Evolutionary conservation across 2,113 vertebrate species (phyloP).

Genomic region (Prolemur simus): DNA sequence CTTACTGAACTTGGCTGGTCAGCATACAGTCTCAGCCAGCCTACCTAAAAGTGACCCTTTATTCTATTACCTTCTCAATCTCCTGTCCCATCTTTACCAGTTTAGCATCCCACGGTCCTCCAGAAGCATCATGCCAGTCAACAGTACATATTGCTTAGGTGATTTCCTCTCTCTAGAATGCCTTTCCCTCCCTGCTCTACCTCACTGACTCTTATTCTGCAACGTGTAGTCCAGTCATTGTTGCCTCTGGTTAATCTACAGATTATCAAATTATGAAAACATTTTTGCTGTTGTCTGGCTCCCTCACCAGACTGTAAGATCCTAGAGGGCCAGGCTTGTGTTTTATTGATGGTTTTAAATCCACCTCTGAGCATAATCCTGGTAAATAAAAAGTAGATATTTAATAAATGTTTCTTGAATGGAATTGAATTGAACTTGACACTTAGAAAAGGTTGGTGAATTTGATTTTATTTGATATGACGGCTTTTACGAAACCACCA

Average conservation of each 20-base stretch:
- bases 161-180: neutral
- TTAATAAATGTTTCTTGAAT: slow-evolving; percentile 32
- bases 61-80: neutral
- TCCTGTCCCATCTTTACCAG: neutral
- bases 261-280: neutral
- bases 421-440: slow-evolving; percentile 26
- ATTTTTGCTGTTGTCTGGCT: neutral
- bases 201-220: neutral
- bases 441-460: neutral
- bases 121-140: neutral
- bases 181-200: neutral
- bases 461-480: slow-evolving; percentile 57
- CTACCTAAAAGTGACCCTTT: neutral
- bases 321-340: neutral
- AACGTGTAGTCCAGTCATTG: neutral
- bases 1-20: neutral
- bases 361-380: neutral
- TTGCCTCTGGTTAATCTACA: neutral
- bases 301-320: neutral
- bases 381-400: neutral
- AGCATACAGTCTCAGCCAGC: neutral
- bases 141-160: neutral
- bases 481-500: slow-evolving; percentile 50
- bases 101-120: neutral
- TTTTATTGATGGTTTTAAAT: neutral